Evolutionary conservation across 2,797 vertebrate genomes (phyloP).

Genomic region (Chloroceryle inda): DNA sequence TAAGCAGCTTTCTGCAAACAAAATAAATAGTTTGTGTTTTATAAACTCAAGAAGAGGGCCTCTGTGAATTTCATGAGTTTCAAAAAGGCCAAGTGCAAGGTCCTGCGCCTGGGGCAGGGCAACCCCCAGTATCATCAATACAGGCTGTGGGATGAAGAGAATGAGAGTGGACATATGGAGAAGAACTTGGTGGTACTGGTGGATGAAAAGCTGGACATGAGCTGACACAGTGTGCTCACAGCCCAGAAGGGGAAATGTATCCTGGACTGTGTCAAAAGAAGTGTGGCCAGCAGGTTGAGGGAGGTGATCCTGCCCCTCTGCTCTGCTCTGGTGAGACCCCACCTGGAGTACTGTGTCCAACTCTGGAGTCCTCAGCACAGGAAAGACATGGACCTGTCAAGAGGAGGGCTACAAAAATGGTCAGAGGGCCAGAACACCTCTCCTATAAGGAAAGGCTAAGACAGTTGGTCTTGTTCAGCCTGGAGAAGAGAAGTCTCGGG

Average conservation of each 20-base stretch:
- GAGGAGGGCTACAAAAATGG: not conserved
- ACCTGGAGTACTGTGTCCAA: too few relatives aligned
- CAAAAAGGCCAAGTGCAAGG: not conserved
- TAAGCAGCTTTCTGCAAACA: not conserved
- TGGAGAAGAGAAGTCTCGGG: not conserved
- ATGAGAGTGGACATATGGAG: not conserved
- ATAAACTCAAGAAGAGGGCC: accelerated
- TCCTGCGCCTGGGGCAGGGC: accelerated
- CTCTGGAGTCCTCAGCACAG: not conserved
- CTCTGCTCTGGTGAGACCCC: too few relatives aligned
- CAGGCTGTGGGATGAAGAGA: not conserved
- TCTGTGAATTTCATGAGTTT: not conserved
- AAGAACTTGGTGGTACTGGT: not conserved
- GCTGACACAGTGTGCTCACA: accelerated
- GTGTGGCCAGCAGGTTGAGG: too few relatives aligned
- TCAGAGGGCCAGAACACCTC: not conserved
- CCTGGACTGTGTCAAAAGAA: not conserved
- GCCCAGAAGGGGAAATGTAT: not conserved
- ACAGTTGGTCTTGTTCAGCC: not conserved
- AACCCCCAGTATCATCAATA: accelerated
- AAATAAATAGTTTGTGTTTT: not conserved
- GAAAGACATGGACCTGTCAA: not conserved
- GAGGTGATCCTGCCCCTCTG: too few relatives aligned
- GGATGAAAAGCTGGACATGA: not conserved
- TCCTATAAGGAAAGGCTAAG: not conserved